Base-by-base conservation (phyloP, 2,113 vertebrate genomes). In the Cyanoramphus novaezelandiae region DNA sequence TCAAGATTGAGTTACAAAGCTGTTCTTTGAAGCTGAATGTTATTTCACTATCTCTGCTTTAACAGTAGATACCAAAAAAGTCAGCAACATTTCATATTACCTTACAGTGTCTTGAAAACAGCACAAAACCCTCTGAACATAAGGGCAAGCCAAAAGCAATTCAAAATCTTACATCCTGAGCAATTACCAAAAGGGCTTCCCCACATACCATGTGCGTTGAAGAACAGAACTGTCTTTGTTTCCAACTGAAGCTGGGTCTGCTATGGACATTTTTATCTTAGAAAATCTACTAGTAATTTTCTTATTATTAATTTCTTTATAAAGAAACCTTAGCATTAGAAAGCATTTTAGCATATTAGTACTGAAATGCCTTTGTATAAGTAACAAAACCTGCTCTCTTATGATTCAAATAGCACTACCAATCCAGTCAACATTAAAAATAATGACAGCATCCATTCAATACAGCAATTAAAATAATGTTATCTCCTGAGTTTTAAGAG, bases 361-460 rank as follows among this genome's bases (percentile, higher is more conserved):
- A 93, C 59, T 80, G 68, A 94, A 96, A 96, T 95, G 94, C 25
- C 67, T 96, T 80, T 93, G 49, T 96, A 95, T 91, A 83, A 91
- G 82, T 82, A 97, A 97, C 59, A 93, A 97, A 92, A 95, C 41
- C 33, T 63, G 44, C 47, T 90, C 55, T 96, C 75, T 31, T 64
- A 29, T 75, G 31, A 93, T 93, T 95, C 90, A 79, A 95, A 47
- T 15, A 92, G 82, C 69, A 77, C 82, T 93, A 67, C 2, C 2
- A 95, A 71, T 91, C 31, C 91, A 95, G 86, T 93, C 87, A 93
- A 87, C 86, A 67, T 94, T 92, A 96, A 96, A 96, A 97, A 97
- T 84, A 79, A 95, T 72, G 89, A 97, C 81, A 97, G 78, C 81
- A 96, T 91, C 86, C 62, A 94, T 94, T 89, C 67, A 68, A 94